These are phyloP conservation scores for Darevskia mixta DNA, from an alignment of 2,797 vertebrate genomes.

Conservation along the genomic window DNA sequence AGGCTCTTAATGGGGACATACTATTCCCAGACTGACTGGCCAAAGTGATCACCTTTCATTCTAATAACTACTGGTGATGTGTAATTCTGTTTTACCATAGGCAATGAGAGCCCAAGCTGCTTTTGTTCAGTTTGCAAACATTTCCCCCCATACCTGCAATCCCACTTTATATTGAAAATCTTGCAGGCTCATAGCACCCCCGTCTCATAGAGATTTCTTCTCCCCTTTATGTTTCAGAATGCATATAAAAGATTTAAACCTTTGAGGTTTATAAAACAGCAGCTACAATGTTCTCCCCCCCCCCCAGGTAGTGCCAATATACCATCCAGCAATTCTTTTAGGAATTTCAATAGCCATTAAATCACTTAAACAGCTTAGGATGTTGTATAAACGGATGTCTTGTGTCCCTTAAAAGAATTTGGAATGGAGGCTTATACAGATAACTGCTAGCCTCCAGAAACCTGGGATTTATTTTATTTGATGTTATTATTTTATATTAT, in stretches of 20 bases:
- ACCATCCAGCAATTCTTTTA: conserved; percentile 27
- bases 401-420: conserved; percentile 16
- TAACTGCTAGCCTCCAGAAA: background rate
- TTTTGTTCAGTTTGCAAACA: conserved; percentile 3
- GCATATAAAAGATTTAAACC: conserved; percentile 4
- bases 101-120: rapidly evolving
- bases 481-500: conserved; percentile 24
- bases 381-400: background rate
- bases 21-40: background rate
- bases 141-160: background rate
- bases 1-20: background rate
- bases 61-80: background rate
- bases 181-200: background rate
- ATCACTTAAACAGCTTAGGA: conserved; percentile 7
- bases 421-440: conserved; percentile 3
- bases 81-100: conserved; percentile 3
- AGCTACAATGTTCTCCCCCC: background rate
- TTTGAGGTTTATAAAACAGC: background rate
- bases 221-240: conserved; percentile 4
- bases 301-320: conserved; percentile 17
- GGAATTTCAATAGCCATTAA: conserved; percentile 25
- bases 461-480: conserved; percentile 8
- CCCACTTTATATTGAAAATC: background rate
- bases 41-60: conserved; percentile 30
- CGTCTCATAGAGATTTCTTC: background rate